Evolutionary conservation across 2,888 invertebrate species (phyloP).

Genomic region (Cephus pulcher): DNA sequence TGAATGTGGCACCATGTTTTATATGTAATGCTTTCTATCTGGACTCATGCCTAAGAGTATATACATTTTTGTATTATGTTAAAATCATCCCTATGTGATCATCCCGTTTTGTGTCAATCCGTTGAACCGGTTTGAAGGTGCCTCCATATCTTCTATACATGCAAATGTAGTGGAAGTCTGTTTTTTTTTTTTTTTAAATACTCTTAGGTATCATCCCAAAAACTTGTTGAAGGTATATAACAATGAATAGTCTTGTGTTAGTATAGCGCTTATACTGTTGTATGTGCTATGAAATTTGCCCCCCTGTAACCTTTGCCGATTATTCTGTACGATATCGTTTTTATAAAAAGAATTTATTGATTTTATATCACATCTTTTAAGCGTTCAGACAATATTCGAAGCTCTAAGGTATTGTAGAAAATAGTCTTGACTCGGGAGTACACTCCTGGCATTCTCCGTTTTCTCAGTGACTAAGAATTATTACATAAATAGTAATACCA

Average conservation of each 20-base stretch:
- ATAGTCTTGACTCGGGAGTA: not conserved
- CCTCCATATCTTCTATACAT: not conserved
- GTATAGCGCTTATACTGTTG: slow-evolving; percentile 23
- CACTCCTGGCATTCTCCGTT: not conserved
- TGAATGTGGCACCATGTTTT: slow-evolving; percentile 59
- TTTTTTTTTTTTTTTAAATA: slow-evolving; percentile 27
- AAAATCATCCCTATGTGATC: not conserved
- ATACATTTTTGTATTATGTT: not conserved
- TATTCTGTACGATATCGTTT: not conserved
- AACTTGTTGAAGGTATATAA: slow-evolving; percentile 20
- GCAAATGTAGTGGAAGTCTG: not conserved
- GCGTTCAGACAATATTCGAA: not conserved
- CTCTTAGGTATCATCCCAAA: slow-evolving; percentile 27
- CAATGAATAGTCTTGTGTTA: slow-evolving; percentile 24
- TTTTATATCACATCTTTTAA: not conserved
- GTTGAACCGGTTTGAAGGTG: not conserved
- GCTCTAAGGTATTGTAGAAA: not conserved
- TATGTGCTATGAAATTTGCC: slow-evolving; percentile 15
- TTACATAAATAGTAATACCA: not conserved
- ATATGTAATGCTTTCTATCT: slow-evolving; percentile 56
- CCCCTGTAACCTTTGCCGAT: not conserved
- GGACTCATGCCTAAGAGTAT: slow-evolving; percentile 34
- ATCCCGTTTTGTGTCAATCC: not conserved
- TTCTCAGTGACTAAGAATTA: not conserved
- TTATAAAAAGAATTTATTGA: not conserved